Conservation (phyloP, 2,113 vertebrate species). For the Chascanopsetta lugubris region DNA sequence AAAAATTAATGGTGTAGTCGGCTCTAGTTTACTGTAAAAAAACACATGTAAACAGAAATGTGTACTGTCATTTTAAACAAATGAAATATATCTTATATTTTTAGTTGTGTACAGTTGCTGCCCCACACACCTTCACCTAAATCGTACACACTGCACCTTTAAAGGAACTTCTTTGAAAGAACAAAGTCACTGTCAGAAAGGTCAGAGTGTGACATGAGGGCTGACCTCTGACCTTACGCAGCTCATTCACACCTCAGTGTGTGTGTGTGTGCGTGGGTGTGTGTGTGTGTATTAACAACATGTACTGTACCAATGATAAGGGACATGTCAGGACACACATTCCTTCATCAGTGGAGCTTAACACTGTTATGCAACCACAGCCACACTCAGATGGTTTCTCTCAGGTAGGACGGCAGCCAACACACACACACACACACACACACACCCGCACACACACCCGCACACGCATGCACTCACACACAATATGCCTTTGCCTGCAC, state of each 20-base stretch:
- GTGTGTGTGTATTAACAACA: too few species aligned
- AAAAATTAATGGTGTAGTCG: too few species aligned
- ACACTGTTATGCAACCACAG: conserved; percentile 47
- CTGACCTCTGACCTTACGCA: neutral
- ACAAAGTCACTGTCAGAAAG: neutral
- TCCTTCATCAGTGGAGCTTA: conserved; percentile 48
- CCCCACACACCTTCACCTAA: too few species aligned
- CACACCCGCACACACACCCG: neutral
- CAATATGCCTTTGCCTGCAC: neutral
- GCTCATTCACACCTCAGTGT: conserved; percentile 9
- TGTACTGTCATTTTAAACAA: too few species aligned
- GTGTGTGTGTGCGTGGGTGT: neutral
- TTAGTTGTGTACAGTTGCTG: too few species aligned
- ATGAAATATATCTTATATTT: too few species aligned
- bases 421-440: conserved; percentile 1
- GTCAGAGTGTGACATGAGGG: neutral
- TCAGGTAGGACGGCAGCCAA: conserved; percentile 4
- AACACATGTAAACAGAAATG: too few species aligned
- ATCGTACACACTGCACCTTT: neutral
- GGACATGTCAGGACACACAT: conserved; percentile 16
- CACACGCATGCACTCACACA: neutral
- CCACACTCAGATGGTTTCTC: conserved; percentile 1
- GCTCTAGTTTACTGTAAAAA: too few species aligned
- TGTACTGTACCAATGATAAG: conserved; percentile 35
- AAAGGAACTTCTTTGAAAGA: neutral